Evolutionary conservation across 2,888 invertebrate species (phyloP).

Genomic region (Perizoma affinitatum): DNA sequence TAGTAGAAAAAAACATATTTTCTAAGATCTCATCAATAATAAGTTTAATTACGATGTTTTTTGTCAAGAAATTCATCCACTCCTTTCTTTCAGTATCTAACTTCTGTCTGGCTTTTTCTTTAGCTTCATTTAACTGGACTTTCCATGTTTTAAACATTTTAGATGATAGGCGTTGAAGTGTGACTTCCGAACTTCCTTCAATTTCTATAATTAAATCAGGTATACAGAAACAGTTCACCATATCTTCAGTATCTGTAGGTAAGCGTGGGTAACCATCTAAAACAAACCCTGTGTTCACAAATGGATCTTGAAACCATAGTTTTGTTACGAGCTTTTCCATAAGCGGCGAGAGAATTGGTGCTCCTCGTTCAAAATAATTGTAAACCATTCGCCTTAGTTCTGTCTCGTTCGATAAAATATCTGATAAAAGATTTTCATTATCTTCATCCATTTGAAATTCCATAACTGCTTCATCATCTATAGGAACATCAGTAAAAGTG

Average conservation of each 20-base stretch:
- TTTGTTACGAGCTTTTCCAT: slow-evolving; percentile 70
- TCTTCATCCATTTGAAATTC: slow-evolving; percentile 71
- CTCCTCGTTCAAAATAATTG: slow-evolving; percentile 79
- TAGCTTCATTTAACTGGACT: slow-evolving; percentile 64
- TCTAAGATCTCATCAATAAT: slow-evolving; percentile 64
- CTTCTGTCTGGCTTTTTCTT: slow-evolving; percentile 51
- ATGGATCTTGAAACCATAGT: slow-evolving; percentile 82
- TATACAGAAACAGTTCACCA: slow-evolving; percentile 75
- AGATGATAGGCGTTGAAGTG: slow-evolving; percentile 59
- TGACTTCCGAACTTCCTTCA: slow-evolving; percentile 58
- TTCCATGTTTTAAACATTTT: slow-evolving; percentile 68
- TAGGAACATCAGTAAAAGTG: slow-evolving; percentile 57
- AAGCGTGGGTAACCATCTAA: slow-evolving; percentile 86
- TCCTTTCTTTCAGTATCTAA: slow-evolving; percentile 49
- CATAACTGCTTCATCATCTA: slow-evolving; percentile 62
- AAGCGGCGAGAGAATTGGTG: slow-evolving; percentile 69
- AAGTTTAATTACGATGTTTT: slow-evolving; percentile 57
- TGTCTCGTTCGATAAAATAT: slow-evolving; percentile 66
- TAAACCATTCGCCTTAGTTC: slow-evolving; percentile 64
- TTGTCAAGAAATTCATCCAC: slow-evolving; percentile 62
- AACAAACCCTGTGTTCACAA: slow-evolving; percentile 77
- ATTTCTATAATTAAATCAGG: slow-evolving; percentile 85
- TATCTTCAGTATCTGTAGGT: slow-evolving; percentile 79
- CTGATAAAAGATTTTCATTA: slow-evolving; percentile 54
- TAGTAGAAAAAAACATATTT: slow-evolving; percentile 35